These are phyloP conservation scores for Lepus americanus DNA, from an alignment of 2,113 vertebrate genomes.

Conservation along the genomic window DNA sequence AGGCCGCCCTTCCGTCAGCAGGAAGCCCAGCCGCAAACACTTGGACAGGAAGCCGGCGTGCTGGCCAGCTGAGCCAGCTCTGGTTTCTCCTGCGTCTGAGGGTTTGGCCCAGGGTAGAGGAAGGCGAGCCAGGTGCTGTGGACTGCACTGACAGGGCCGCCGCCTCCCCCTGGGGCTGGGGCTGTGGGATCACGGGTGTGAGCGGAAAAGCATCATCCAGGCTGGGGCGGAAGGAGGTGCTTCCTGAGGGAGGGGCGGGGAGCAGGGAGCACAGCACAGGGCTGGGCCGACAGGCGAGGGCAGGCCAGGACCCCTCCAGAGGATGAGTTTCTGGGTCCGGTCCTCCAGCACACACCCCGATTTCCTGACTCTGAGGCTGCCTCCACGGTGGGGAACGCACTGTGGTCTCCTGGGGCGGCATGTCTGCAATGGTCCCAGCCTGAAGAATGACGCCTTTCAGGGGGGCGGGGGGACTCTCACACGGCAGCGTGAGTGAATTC, in stretches of 20 bases:
- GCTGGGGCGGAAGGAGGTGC: conserved; percentile 47
- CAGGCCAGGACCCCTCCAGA: background rate
- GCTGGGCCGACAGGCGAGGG: conserved; percentile 57
- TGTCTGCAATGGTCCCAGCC: background rate
- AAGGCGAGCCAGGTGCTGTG: conserved; percentile 74
- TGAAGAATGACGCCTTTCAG: background rate
- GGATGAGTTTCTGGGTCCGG: background rate
- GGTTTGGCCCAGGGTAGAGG: conserved; percentile 71
- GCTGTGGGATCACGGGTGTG: conserved; percentile 68
- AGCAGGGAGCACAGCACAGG: conserved; percentile 14
- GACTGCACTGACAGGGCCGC: background rate
- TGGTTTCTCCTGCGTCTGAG: conserved; percentile 77
- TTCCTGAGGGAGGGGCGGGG: conserved; percentile 72
- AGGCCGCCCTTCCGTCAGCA: conserved; percentile 78
- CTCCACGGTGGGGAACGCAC: background rate
- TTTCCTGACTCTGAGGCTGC: background rate
- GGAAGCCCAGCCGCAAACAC: conserved; percentile 79
- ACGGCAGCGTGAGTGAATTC: background rate
- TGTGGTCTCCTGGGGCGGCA: background rate
- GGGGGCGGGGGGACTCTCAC: background rate
- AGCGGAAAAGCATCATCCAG: conserved; percentile 65
- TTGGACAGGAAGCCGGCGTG: conserved; percentile 72
- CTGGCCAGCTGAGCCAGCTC: conserved; percentile 75
- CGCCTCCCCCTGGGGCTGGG: conserved; percentile 12
- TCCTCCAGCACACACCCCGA: background rate